A percentile compares a stretch with the other conserved stretches of the same genome.
Conservation (phyloP, 2,797 vertebrate species). For the Gymnothorax reevesii region DNA sequence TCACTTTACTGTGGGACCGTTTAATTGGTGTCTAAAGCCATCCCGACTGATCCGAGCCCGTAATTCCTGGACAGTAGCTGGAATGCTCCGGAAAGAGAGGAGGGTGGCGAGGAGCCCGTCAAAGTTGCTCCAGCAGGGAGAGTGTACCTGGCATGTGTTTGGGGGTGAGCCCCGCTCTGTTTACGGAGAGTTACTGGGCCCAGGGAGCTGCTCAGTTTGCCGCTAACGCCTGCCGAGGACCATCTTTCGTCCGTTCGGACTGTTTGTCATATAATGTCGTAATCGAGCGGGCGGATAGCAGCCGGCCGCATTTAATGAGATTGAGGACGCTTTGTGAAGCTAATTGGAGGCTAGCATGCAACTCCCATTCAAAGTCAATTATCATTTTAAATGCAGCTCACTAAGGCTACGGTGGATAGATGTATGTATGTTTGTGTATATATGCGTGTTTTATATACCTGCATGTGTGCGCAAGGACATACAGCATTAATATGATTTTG, state of each 20-base stretch:
- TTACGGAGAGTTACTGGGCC: neutral
- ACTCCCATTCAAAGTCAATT: conserved; percentile 69
- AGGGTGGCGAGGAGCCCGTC: neutral
- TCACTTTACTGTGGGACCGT: neutral
- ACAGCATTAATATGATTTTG: conserved; percentile 1
- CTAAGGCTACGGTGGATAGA: conserved; percentile 43
- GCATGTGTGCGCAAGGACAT: neutral
- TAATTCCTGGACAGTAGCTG: neutral
- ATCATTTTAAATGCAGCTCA: conserved; percentile 69
- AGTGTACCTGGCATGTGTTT: neutral
- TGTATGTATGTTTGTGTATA: no score
- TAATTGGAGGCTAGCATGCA: conserved; percentile 71
- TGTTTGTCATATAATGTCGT: conserved; percentile 75
- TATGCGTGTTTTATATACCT: no score
- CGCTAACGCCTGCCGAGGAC: conserved; percentile 46
- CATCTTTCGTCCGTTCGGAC: conserved; percentile 66
- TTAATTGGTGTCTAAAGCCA: conserved; percentile 19
- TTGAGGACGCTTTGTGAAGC: conserved; percentile 75
- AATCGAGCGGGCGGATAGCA: conserved; percentile 73
- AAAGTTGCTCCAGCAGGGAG: neutral
- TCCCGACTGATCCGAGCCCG: neutral
- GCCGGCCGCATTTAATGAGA: conserved; percentile 74
- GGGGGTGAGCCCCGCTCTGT: neutral
- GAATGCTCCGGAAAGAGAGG: conserved; percentile 21
- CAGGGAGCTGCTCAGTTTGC: conserved; percentile 28